These are phyloP conservation scores for Augochlora pura DNA, from an alignment of 1,140 invertebrate species.

Conservation along the genomic window DNA sequence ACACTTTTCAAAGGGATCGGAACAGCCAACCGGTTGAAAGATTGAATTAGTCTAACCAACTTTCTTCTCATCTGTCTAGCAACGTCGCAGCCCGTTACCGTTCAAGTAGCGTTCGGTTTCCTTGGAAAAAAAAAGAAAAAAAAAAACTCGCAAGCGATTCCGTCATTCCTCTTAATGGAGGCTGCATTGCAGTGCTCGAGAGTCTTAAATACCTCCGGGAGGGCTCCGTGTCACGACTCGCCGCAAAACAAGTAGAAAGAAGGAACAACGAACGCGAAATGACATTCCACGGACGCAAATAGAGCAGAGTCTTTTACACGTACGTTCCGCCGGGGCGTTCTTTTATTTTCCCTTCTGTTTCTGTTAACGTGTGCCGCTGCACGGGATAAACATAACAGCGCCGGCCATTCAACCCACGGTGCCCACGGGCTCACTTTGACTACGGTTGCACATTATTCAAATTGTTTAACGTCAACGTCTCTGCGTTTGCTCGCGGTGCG, in stretches of 20 bases:
- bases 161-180: conserved; percentile 43
- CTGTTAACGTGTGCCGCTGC: conserved; percentile 42
- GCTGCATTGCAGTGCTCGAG: background rate
- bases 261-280: conserved; percentile 46
- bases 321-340: conserved; percentile 23
- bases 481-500: background rate
- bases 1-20: no score
- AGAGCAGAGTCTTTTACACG: conserved; percentile 53
- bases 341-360: conserved; percentile 41
- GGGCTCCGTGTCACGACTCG: conserved; percentile 29
- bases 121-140: background rate
- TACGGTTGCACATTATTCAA: background rate
- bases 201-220: conserved; percentile 42
- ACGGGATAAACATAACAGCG: conserved; percentile 61
- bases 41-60: no score
- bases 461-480: background rate
- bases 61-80: no score
- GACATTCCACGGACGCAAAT: conserved; percentile 60
- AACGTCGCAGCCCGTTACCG: no score
- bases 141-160: conserved; percentile 16
- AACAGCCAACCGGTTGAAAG: no score
- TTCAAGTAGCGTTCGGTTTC: no score
- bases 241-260: conserved; percentile 46
- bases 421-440: conserved; percentile 10
- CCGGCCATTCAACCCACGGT: conserved; percentile 56